Base-by-base conservation (phyloP, 2,113 vertebrate genomes). In the Sardina pilchardus region DNA sequence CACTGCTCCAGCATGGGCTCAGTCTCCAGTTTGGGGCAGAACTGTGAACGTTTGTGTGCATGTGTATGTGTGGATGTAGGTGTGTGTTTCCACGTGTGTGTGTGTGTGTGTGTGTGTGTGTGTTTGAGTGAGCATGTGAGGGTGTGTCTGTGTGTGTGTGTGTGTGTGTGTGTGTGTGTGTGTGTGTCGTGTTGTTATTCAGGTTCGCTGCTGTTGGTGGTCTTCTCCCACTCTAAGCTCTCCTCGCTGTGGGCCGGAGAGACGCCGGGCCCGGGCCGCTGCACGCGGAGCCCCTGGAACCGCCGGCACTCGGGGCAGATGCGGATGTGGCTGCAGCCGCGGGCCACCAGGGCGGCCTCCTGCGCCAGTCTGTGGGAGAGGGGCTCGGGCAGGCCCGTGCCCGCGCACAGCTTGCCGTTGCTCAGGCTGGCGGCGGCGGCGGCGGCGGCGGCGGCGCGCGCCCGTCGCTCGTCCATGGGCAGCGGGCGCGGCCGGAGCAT, bases 251-350 rank as follows among this genome's bases (percentile, higher is more conserved):
- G 97, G 0, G 96, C 94, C 24, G 96, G 96, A n/a, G 96, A 96
- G 0, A 95, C 87, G 56, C 92, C 94, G 19, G 94, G 95, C 0
- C 91, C 93, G 0, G 93, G 8, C 0, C 95, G 95, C 45, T 94
- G 95, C 1, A 96, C 94, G 63, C 97, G 94, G 1, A 99, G 95
- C 45, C 98, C 97, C 92, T 99, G 98, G 92, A 99, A 99, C 44
- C 98, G 92, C 87, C 98, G 95, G 89, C 98, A 99, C 93, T 99
- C 98, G 0, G 97, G 98, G 91, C 98, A 99, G 87, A 99, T 98
- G 0, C 97, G 96, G 88, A 99, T 97, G 93, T 99, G 98, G 3
- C 97, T 97, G 93, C 98, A 99, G 2, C 97, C 97, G 5, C 97
- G 94, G 1, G 97, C 97, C 0, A 97, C 97, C 90, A 99, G 91